These are phyloP conservation scores for Phrynocephalus versicolor DNA, from an alignment of 2,113 vertebrate genomes.

Conservation along the genomic window DNA sequence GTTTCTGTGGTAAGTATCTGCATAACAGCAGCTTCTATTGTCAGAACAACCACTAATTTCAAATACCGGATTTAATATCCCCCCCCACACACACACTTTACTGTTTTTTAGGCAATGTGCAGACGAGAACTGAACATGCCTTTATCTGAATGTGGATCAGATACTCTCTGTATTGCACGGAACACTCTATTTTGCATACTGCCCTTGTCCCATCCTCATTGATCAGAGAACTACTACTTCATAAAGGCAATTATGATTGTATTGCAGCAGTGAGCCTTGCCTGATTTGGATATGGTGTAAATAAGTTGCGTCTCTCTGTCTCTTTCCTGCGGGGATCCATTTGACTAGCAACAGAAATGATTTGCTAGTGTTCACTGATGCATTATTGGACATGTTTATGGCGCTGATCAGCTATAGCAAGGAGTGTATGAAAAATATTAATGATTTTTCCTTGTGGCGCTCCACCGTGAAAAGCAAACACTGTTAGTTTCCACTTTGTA, in stretches of 20 bases:
- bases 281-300: neutral
- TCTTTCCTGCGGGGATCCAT: neutral
- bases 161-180: neutral
- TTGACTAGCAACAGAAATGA: neutral
- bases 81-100: no score
- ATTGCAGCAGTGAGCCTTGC: neutral
- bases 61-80: neutral
- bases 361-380: neutral
- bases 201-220: neutral
- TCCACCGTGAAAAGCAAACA: neutral
- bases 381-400: neutral
- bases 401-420: neutral
- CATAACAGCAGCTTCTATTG: neutral
- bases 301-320: neutral
- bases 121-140: neutral
- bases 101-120: neutral
- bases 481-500: slow-evolving; percentile 8
- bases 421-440: neutral
- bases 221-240: neutral
- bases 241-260: neutral
- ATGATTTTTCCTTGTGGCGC: neutral
- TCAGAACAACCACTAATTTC: neutral
- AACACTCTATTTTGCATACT: neutral
- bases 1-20: neutral
- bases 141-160: neutral